Conservation (phyloP, 2,888 invertebrate species). For the Hydriomena furcata region DNA sequence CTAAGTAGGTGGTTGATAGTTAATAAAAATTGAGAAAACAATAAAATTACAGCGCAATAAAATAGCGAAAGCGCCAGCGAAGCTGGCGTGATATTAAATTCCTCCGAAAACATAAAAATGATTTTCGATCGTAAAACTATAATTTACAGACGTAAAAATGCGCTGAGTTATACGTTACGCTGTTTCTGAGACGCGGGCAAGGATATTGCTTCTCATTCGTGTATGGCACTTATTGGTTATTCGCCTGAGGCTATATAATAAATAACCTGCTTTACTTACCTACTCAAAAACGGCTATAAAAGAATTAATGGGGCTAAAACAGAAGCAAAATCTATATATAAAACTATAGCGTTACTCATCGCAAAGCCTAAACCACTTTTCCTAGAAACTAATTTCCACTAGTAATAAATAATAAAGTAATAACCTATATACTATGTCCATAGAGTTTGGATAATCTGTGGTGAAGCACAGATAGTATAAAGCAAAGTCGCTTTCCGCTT, state of each 20-base stretch:
- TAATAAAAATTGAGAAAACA: slow-evolving; percentile 84
- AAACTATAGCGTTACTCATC: too few relatives aligned
- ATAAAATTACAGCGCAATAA: slow-evolving; percentile 83
- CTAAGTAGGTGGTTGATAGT: slow-evolving; percentile 79
- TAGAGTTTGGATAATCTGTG: too few relatives aligned
- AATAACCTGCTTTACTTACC: slow-evolving; percentile 23
- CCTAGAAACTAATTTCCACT: too few relatives aligned
- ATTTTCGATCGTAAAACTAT: slow-evolving; percentile 84
- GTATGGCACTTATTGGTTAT: slow-evolving; percentile 34
- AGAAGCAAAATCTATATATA: too few relatives aligned
- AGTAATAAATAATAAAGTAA: too few relatives aligned
- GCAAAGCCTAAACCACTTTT: too few relatives aligned
- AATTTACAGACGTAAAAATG: slow-evolving; percentile 84
- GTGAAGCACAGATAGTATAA: too few relatives aligned
- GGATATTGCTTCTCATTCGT: slow-evolving; percentile 42
- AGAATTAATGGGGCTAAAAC: slow-evolving; percentile 17
- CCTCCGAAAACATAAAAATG: slow-evolving; percentile 83
- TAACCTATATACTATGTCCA: too few relatives aligned
- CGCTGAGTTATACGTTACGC: slow-evolving; percentile 76
- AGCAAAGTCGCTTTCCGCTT: too few relatives aligned
- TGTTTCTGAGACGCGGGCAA: slow-evolving; percentile 50
- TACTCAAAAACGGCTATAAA: slow-evolving; percentile 19
- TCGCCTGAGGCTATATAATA: slow-evolving; percentile 21
- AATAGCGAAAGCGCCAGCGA: slow-evolving; percentile 79
- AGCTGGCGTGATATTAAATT: slow-evolving; percentile 83